These are phyloP conservation scores for Halyomorpha halys DNA, from an alignment of 1,140 invertebrate species.

Conservation along the genomic window DNA sequence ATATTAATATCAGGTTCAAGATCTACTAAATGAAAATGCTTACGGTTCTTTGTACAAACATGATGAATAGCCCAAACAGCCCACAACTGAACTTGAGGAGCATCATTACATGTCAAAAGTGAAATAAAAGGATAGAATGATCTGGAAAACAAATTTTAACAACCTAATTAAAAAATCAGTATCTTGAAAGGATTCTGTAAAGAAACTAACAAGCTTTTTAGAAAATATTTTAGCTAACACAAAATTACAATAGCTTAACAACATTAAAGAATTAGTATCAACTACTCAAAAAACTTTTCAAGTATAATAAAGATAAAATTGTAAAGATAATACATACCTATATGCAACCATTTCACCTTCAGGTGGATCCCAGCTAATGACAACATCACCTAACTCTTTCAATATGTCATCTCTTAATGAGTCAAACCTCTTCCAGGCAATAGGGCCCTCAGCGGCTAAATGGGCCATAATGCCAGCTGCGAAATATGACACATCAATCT, in stretches of 20 bases:
- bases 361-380: constrained; percentile 58
- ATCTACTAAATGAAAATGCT: constrained; percentile 32
- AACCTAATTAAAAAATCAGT: too few species aligned
- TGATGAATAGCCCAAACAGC: constrained; percentile 76
- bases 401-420: constrained; percentile 44
- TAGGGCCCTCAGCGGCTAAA: constrained; percentile 49
- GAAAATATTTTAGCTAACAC: too few species aligned
- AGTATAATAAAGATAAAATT: not conserved
- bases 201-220: too few species aligned
- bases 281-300: too few species aligned
- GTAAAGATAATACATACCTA: constrained; percentile 35
- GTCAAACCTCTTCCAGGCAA: constrained; percentile 36
- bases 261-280: too few species aligned
- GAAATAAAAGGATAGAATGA: constrained; percentile 72
- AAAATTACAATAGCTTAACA: too few species aligned
- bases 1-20: not conserved
- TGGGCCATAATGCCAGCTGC: constrained; percentile 72
- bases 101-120: constrained; percentile 47
- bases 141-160: constrained; percentile 54
- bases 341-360: constrained; percentile 76
- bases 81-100: constrained; percentile 65
- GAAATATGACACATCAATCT: constrained; percentile 75
- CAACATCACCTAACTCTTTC: constrained; percentile 46
- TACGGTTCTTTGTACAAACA: constrained; percentile 69
- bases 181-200: too few species aligned